Evolutionary conservation across 2,113 vertebrate species (phyloP), one percentile per base, ranked within the genome.

Genomic region (Python bivittatus): DNA sequence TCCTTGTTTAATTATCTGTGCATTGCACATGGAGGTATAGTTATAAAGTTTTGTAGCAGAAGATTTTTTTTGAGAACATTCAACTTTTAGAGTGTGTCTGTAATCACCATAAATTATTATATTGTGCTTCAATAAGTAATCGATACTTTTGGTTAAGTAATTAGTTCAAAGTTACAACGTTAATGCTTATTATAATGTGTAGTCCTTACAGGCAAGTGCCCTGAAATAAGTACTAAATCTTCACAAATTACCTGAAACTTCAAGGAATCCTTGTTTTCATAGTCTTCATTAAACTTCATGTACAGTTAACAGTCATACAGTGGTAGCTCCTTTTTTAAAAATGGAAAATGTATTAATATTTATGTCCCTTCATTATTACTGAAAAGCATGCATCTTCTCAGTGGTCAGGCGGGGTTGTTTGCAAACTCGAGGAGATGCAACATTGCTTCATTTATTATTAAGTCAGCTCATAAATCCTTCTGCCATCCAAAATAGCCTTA

Each of bases 401-500:
- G 88, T 3, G 61, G 96, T 97, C 97, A 97, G 95, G 96, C 95
- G 94, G 96, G 94, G 88, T 95, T 95, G 92, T 96, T 96, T 97
- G 94, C 91, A 96, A 96, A 97, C 91, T 96, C 91, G 91, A 95
- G 85, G 93, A 89, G 87, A 61, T 96, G 93, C 94, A 95, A 86
- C 93, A 92, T 89, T 93, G 90, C 7, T 91, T 96, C 92, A 97
- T 98, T 94, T 96, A 97, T 97, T 98, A 97, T 98, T 97, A 96
- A 98, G 95, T 61, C 44, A 93, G 60, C 93, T 97, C 96, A 97
- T 97, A 97, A 97, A 97, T 97, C 97, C 95, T 89, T 91, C 93
- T 91, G 89, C 92, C 92, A 96, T 94, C 94, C 92, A 97, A 97
- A 97, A 97, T 92, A 97, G 95, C 96, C 97, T 97, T 92, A 97